Conservation (phyloP, 2,888 invertebrate species). For the Stenodema calcarata region DNA sequence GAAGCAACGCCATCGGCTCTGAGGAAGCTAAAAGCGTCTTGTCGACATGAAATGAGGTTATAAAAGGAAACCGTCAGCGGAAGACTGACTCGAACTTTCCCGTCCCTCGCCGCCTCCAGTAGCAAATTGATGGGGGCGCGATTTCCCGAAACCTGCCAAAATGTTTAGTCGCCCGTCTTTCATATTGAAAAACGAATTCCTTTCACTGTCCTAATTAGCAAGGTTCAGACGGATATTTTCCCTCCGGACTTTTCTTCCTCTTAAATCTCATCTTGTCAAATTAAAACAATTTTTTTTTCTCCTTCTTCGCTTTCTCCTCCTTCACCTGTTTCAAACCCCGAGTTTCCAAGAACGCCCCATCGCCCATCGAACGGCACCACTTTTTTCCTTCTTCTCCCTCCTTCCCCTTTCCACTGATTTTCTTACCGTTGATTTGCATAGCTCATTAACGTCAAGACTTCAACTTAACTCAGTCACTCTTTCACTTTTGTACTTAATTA, state of each 20-base stretch:
- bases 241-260: conserved; percentile 18
- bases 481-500: conserved; percentile 55
- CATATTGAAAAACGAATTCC: conserved; percentile 51
- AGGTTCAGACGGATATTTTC: conserved; percentile 42
- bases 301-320: conserved; percentile 3
- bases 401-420: conserved; percentile 30
- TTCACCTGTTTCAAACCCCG: background rate
- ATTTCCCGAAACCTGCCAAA: conserved; percentile 47
- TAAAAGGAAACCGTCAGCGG: background rate
- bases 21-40: background rate
- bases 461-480: conserved; percentile 54
- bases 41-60: background rate
- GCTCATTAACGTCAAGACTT: conserved; percentile 53
- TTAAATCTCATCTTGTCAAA: conserved; percentile 56
- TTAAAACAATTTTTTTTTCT: conserved; percentile 54
- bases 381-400: conserved; percentile 16
- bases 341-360: conserved; percentile 2
- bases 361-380: conserved; percentile 11
- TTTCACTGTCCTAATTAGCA: conserved; percentile 52
- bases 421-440: conserved; percentile 55
- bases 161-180: conserved; percentile 48
- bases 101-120: background rate
- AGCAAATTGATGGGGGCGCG: conserved; percentile 39
- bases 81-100: background rate
- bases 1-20: no score